Percentiles rank a stretch among this genome's conserved stretches.
phyloP scores from a whole-genome alignment of 2,113 vertebrate genomes.

The Cottus gobio region DNA sequence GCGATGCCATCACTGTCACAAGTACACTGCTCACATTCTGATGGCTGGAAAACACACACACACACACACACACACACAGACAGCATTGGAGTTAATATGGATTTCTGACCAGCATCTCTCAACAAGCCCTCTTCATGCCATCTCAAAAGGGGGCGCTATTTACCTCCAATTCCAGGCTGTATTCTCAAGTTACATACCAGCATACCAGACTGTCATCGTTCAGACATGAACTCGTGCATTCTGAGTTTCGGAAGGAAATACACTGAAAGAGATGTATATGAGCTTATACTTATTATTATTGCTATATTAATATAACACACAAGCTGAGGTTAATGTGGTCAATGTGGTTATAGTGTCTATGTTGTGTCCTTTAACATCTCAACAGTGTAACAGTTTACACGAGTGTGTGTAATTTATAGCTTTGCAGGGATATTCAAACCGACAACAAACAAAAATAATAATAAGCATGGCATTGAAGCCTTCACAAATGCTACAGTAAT shows the following conservation, averaged over 20 bases:
- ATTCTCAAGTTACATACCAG: slow-evolving; percentile 16
- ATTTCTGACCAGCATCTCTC: background rate
- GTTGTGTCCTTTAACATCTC: background rate
- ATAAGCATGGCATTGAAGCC: background rate
- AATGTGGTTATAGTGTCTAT: background rate
- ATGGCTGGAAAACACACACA: slow-evolving; percentile 77
- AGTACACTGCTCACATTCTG: slow-evolving; percentile 87
- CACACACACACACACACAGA: background rate
- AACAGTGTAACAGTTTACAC: background rate
- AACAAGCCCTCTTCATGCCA: background rate
- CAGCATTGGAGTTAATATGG: background rate
- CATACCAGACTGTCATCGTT: slow-evolving; percentile 8
- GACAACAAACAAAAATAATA: background rate
- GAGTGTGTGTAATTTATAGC: background rate
- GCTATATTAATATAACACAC: background rate
- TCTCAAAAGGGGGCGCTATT: slow-evolving; percentile 70
- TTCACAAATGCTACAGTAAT: background rate
- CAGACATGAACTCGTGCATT: background rate
- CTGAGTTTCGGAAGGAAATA: slow-evolving; percentile 1
- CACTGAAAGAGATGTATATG: background rate
- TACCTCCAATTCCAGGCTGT: slow-evolving; percentile 34
- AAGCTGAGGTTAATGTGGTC: background rate
- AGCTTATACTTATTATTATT: background rate
- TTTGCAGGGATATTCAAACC: background rate
- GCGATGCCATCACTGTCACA: slow-evolving; percentile 87